Conservation (phyloP, 2,113 vertebrate genomes). For the Halcyon senegalensis region DNA sequence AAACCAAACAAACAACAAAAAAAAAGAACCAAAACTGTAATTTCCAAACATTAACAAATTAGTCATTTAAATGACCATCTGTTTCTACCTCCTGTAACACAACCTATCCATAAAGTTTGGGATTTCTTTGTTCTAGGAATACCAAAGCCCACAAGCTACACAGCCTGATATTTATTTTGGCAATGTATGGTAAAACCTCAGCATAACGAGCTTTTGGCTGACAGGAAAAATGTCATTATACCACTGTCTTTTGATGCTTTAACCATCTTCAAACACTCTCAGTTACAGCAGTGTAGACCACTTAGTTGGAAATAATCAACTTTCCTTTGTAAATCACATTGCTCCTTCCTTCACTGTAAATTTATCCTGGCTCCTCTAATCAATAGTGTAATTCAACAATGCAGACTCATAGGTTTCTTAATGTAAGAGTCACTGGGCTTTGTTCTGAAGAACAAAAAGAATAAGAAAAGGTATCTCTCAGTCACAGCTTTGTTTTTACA, state of each 20-base stretch:
- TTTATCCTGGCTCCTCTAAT: slow-evolving; percentile 17
- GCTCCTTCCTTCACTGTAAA: slow-evolving; percentile 30
- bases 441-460: slow-evolving; percentile 22
- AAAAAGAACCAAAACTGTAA: no score
- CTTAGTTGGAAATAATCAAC: slow-evolving; percentile 10
- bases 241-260: slow-evolving; percentile 5
- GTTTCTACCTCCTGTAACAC: background rate
- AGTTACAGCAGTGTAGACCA: background rate
- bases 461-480: background rate
- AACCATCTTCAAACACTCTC: slow-evolving; percentile 20
- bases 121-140: slow-evolving; percentile 1
- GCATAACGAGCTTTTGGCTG: background rate
- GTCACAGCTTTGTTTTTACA: background rate
- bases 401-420: slow-evolving; percentile 6
- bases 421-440: background rate
- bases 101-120: background rate
- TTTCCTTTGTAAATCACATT: slow-evolving; percentile 10
- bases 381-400: background rate
- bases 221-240: slow-evolving; percentile 40
- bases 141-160: background rate
- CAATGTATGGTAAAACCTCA: background rate
- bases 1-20: background rate
- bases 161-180: slow-evolving; percentile 38
- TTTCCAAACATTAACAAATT: background rate
- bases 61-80: background rate